Evolutionary conservation across 92 coral and sea anemone species (phyloP), one percentile per base, ranked within the genome.

Genomic region (Muricea muricata): DNA sequence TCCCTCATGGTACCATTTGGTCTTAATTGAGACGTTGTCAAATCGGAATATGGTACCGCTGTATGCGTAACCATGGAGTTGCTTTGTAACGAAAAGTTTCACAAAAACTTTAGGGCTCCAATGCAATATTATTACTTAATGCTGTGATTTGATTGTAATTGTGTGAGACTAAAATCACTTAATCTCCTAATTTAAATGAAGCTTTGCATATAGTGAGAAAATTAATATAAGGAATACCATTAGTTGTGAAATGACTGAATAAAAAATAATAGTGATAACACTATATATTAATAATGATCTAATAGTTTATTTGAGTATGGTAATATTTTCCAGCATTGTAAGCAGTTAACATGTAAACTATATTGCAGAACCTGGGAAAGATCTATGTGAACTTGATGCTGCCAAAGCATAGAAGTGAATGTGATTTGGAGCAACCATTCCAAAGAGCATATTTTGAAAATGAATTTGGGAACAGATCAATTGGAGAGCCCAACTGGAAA

Each of bases 401-500:
- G 39, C 24, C 86, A 56, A 78, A 35, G 37, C 83, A 78, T 31
- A 32, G 55, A 23, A 78, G 83, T 78, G 83, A 56, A 78, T 78
- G 30, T 78, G 70, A 78, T 57, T 58, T 78, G 71, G 71, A 78
- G 83, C 30, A 21, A 78, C 83, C 83, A 25, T 78, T 32, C 83
- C 70, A 78, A 41, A 78, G 55, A 78, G 52, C 83, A 78, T 78
- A 78, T 46, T 78, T 56, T 56, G 71, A 56, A 31, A 78, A 78
- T 39, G 69, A 78, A 7, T 89, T 83, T 80, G 98, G 98, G 7
- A 93, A 93, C 81, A 91, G 81, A 32, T 93, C 98, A 15, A 90
- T 95, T 34, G 98, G 98, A 29, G 98, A 95, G 69, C 98, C 98
- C 33, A 61, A 86, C 58, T 95, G 98, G 98, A 90, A 90, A 50